Percentiles rank a stretch among this genome's conserved stretches.
Evolutionary conservation across 2,888 invertebrate genomes (phyloP).

Genomic region (Drosophila limbata): DNA sequence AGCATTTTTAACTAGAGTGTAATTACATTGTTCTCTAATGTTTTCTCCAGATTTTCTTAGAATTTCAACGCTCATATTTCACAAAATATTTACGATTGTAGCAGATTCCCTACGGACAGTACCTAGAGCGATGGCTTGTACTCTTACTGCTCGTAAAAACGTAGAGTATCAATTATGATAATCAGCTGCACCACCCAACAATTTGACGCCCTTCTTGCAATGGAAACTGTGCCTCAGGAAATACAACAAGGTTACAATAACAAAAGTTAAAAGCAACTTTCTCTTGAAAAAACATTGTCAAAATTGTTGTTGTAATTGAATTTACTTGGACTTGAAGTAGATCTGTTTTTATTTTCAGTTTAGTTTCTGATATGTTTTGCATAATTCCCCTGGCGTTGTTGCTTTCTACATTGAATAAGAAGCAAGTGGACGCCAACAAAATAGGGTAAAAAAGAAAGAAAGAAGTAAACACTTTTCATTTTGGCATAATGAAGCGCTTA

Average conservation of each 20-base stretch:
- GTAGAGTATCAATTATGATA: slow-evolving; percentile 45
- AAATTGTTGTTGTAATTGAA: slow-evolving; percentile 48
- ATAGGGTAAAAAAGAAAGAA: slow-evolving; percentile 1
- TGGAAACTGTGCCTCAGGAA: slow-evolving; percentile 38
- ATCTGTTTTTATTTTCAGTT: slow-evolving; percentile 26
- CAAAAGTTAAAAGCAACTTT: slow-evolving; percentile 54
- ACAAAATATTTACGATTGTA: background rate
- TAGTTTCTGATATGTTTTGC: slow-evolving; percentile 55
- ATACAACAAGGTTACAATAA: slow-evolving; percentile 16
- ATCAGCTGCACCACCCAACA: slow-evolving; percentile 39
- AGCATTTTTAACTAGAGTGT: background rate
- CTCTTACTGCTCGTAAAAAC: slow-evolving; percentile 8
- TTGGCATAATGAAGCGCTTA: slow-evolving; percentile 66
- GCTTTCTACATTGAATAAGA: slow-evolving; percentile 58
- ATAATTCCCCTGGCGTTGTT: slow-evolving; percentile 62
- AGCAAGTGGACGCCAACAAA: slow-evolving; percentile 21
- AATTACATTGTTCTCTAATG: background rate
- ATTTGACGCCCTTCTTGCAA: slow-evolving; percentile 47
- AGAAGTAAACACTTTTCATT: slow-evolving; percentile 65
- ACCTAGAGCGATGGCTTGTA: background rate
- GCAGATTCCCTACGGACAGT: background rate
- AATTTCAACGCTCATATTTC: background rate
- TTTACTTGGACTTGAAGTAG: slow-evolving; percentile 25
- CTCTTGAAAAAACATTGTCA: slow-evolving; percentile 57
- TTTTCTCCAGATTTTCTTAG: background rate